Percentiles rank a stretch among this genome's conserved stretches.
Conservation (phyloP, 2,888 invertebrate species). For the Abrostola triplasia region DNA sequence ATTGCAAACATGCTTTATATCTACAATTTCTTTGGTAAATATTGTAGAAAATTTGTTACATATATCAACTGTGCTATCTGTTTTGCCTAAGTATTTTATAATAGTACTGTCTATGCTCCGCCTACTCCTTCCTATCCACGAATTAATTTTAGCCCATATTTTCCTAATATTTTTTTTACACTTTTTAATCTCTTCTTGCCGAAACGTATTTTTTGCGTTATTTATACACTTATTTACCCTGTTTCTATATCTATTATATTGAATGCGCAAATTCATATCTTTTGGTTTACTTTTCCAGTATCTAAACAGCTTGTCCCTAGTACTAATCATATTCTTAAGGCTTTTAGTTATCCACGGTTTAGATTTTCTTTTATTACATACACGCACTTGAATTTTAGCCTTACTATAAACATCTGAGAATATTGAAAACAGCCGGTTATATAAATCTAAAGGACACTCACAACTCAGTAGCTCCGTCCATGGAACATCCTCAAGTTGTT, state of each 20-base stretch:
- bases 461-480: conserved; percentile 4
- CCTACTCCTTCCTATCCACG: conserved; percentile 6
- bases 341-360: conserved; percentile 8
- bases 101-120: conserved; percentile 11
- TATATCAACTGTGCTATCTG: conserved; percentile 6
- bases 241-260: conserved; percentile 17
- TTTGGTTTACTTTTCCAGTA: conserved; percentile 14
- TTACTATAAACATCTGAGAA: background rate
- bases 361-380: conserved; percentile 7
- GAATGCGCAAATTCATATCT: conserved; percentile 9
- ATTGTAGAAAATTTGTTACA: conserved; percentile 13
- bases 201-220: conserved; percentile 13
- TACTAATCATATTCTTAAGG: background rate
- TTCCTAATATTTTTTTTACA: conserved; percentile 14
- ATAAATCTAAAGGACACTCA: conserved; percentile 5
- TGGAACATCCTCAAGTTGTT: conserved; percentile 1
- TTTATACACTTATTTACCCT: conserved; percentile 12
- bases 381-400: background rate
- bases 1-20: conserved; percentile 12
- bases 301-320: conserved; percentile 10
- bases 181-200: conserved; percentile 17
- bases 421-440: background rate
- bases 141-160: conserved; percentile 19
- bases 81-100: conserved; percentile 9
- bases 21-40: conserved; percentile 17